Conservation (phyloP, 2,888 invertebrate species). For the Galeopsomyia nigrocyanea region DNA sequence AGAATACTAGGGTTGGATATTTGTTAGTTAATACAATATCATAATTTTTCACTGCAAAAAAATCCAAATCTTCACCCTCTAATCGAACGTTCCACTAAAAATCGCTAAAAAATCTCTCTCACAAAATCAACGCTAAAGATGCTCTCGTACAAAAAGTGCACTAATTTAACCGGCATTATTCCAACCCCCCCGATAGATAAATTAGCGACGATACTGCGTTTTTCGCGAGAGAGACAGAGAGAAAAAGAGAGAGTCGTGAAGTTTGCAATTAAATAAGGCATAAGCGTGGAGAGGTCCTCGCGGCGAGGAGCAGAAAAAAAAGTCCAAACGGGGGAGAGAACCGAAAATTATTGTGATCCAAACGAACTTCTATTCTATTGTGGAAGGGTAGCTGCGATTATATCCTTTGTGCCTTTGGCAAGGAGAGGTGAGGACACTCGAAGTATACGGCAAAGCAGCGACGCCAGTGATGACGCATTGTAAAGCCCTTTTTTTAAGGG, state of each 20-base stretch:
- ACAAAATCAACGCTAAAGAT: background rate
- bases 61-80: too few relatives aligned
- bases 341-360: slow-evolving; percentile 68
- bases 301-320: slow-evolving; percentile 26
- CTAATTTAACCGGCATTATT: slow-evolving; percentile 46
- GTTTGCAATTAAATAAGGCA: slow-evolving; percentile 29
- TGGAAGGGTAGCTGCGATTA: slow-evolving; percentile 65
- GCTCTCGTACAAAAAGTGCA: slow-evolving; percentile 20
- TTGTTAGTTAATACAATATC: too few relatives aligned
- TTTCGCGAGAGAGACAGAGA: too few relatives aligned
- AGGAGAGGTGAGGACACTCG: slow-evolving; percentile 58
- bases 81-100: too few relatives aligned
- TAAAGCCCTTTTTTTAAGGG: slow-evolving; percentile 64
- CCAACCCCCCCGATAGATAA: slow-evolving; percentile 7
- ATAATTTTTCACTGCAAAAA: too few relatives aligned
- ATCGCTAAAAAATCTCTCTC: too few relatives aligned
- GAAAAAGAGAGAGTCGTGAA: slow-evolving; percentile 4
- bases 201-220: slow-evolving; percentile 31
- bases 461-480: slow-evolving; percentile 68
- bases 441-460: slow-evolving; percentile 52
- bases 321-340: slow-evolving; percentile 13
- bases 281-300: slow-evolving; percentile 28
- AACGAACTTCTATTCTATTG: slow-evolving; percentile 68
- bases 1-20: too few relatives aligned
- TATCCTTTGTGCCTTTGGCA: slow-evolving; percentile 67